Percentiles rank a stretch among this genome's conserved stretches.
Conservation (phyloP, 2,888 invertebrate species). For the Epicampocera succincta region DNA sequence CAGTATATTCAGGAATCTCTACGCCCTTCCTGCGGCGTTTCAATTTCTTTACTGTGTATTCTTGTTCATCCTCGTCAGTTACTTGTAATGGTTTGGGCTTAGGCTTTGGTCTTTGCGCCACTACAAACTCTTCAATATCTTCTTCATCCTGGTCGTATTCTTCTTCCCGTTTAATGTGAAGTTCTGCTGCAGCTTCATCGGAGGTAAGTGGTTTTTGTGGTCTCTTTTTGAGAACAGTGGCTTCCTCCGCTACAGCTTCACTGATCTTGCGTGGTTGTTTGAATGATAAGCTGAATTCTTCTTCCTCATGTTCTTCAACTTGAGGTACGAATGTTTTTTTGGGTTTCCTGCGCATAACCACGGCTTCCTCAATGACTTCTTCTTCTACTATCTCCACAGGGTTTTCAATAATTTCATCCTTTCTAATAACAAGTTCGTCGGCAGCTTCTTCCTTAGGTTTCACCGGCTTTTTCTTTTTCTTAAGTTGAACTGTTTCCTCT, state of each 20-base stretch:
- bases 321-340: conserved; percentile 75
- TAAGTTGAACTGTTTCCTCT: conserved; percentile 77
- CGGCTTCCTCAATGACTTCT: conserved; percentile 80
- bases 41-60: conserved; percentile 88
- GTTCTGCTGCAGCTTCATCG: conserved; percentile 80
- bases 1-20: conserved; percentile 88
- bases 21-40: conserved; percentile 86
- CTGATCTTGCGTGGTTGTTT: conserved; percentile 81
- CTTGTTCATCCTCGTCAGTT: conserved; percentile 85
- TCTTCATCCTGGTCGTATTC: conserved; percentile 81
- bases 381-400: conserved; percentile 84
- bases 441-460: conserved; percentile 78
- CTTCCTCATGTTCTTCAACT: conserved; percentile 78
- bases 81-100: conserved; percentile 82
- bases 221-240: conserved; percentile 80
- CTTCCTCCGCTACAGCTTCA: conserved; percentile 81
- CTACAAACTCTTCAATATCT: conserved; percentile 83
- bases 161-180: conserved; percentile 79
- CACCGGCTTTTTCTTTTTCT: conserved; percentile 78
- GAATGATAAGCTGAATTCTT: conserved; percentile 78
- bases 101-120: conserved; percentile 82
- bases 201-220: conserved; percentile 75
- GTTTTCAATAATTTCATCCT: conserved; percentile 78
- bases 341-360: conserved; percentile 77
- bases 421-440: conserved; percentile 78